phyloP scores from a whole-genome alignment of 2,888 invertebrate genomes.

The Blastobasis lacticolella region DNA sequence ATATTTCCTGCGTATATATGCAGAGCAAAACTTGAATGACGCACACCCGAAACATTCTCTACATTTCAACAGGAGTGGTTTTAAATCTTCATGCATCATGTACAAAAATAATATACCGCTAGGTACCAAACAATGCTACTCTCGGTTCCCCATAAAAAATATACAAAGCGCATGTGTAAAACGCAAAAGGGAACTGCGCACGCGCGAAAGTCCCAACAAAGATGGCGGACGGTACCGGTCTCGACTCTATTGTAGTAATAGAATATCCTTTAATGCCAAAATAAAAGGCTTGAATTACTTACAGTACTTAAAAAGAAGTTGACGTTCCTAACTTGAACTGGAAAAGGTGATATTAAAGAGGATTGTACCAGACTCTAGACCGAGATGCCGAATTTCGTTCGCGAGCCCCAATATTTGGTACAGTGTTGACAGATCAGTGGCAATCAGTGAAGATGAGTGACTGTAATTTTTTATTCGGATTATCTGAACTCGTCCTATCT shows the following conservation, averaged over 20 bases:
- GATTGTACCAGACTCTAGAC: slow-evolving; percentile 2
- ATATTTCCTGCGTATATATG: too few relatives aligned
- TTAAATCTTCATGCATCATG: slow-evolving; percentile 14
- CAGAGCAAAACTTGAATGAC: too few relatives aligned
- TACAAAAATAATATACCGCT: slow-evolving; percentile 3
- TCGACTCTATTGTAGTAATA: slow-evolving; percentile 32
- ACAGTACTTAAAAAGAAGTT: slow-evolving; percentile 7
- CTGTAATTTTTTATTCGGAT: slow-evolving; percentile 26
- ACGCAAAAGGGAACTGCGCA: slow-evolving; percentile 25
- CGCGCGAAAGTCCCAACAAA: slow-evolving; percentile 32
- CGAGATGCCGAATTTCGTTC: slow-evolving; percentile 2
- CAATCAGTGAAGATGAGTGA: slow-evolving; percentile 39
- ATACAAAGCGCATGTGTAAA: slow-evolving; percentile 40
- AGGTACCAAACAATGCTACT: slow-evolving; percentile 25
- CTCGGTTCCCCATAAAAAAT: slow-evolving; percentile 27
- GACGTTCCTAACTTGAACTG: background rate
- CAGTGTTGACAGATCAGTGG: slow-evolving; percentile 46
- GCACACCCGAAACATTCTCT: too few relatives aligned
- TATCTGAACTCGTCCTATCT: slow-evolving; percentile 16
- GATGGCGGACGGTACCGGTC: slow-evolving; percentile 42
- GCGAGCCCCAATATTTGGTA: slow-evolving; percentile 13
- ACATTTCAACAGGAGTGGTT: slow-evolving; percentile 1
- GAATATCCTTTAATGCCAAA: slow-evolving; percentile 29
- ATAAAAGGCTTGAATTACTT: slow-evolving; percentile 7
- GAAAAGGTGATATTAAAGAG: slow-evolving; percentile 10